Base-by-base conservation (phyloP, 2,113 vertebrate species). In the Lagopus leucura region DNA sequence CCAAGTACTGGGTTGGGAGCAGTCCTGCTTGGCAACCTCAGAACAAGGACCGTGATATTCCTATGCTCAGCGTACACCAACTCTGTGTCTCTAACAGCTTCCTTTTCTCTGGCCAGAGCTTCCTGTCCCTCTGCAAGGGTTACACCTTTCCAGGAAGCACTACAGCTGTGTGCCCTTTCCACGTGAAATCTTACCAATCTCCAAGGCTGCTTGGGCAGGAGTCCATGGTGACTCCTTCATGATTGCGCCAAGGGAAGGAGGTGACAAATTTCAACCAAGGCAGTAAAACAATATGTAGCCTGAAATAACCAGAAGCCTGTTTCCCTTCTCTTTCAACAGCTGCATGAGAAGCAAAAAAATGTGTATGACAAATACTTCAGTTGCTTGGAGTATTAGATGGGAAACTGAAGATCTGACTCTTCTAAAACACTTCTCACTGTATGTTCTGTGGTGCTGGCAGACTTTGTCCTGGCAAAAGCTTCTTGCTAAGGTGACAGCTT, bases 271-370 rank as follows among this genome's bases (percentile, higher is more conserved):
- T 55, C 76, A 86, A 34, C 32, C 55, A 61, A 80, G 79, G 63
- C 93, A 89, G 60, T 43, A 36, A 84, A 91, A 1, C 65, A 65
- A 1, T 18, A 28, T 25, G 63, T 67, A 52, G 57, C 81, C 36
- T 22, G 65, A 81, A 66, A 81, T 88, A 90, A 83, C 21, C 60
- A 71, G 22, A 61, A 67, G 57, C 32, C 48, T 72, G 22, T 28
- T 65, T 60, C 50, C 61, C 61, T 57, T 66, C 40, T 64, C 47
- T 40, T 92, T 88, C n/a, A 47, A 42, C 3, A 71, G 85, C 11
- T 90, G 85, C 79, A 60, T 4, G 17, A 92, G 72, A 93, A 86
- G 89, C 71, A 92, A 86, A 48, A 74, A 91, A 92, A 61, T 36
- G 52, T 0, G 0, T 57, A 67, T 20, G 30, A 4, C n/a, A 78